phyloP scores from a whole-genome alignment of 1,140 invertebrate species.

The Drosophila ambigua region DNA sequence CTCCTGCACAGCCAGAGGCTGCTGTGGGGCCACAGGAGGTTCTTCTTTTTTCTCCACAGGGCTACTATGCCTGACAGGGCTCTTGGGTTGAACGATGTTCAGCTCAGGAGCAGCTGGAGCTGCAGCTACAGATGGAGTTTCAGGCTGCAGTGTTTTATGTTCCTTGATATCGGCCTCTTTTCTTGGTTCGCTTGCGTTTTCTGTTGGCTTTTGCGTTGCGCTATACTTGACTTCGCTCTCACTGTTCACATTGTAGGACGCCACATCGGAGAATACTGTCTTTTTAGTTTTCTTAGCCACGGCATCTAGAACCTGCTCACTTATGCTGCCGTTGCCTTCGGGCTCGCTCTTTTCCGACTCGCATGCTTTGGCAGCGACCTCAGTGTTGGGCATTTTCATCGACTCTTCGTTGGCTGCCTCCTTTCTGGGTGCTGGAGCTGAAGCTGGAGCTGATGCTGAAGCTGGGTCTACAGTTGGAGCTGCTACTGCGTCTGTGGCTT shows the following conservation, averaged over 20 bases:
- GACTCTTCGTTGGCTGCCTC: constrained; percentile 26
- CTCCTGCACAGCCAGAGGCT: not conserved
- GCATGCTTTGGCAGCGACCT: constrained; percentile 7
- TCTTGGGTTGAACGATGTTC: constrained; percentile 9
- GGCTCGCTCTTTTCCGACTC: constrained; percentile 16
- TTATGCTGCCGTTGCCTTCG: constrained; percentile 35
- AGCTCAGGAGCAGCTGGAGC: constrained; percentile 5
- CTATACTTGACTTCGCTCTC: constrained; percentile 18
- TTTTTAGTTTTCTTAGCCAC: constrained; percentile 81
- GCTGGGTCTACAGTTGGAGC: too few relatives aligned
- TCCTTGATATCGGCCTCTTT: constrained; percentile 11
- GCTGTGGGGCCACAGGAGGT: not conserved
- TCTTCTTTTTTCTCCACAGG: constrained; percentile 5
- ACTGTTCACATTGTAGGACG: constrained; percentile 31
- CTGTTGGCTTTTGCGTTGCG: constrained; percentile 3
- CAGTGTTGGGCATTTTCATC: not conserved
- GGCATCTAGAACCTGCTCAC: constrained; percentile 71
- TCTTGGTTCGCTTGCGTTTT: not conserved
- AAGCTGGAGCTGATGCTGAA: too few relatives aligned
- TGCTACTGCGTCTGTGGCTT: constrained; percentile 1
- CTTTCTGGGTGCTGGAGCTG: too few relatives aligned
- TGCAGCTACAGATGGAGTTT: too few relatives aligned
- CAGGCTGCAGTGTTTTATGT: too few relatives aligned
- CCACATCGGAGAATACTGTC: constrained; percentile 59
- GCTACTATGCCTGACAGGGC: not conserved